Conservation (phyloP, 2,797 vertebrate species). For the Pantherophis alleghaniensis region DNA sequence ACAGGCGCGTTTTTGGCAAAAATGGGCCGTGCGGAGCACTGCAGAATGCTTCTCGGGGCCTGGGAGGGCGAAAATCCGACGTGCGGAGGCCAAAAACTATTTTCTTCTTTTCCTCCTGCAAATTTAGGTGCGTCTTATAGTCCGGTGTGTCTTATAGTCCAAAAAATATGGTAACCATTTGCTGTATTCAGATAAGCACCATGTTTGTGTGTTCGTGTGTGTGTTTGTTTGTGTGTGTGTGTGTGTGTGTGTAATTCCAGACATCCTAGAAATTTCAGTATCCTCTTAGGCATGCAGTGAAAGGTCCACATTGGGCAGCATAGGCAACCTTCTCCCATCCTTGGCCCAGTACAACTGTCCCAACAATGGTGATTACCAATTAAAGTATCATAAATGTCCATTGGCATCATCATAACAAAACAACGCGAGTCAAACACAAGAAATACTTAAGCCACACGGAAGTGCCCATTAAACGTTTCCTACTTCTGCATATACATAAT, state of each 20-base stretch:
- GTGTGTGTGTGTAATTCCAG: background rate
- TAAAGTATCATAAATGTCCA: slow-evolving; percentile 1
- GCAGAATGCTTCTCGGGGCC: no score
- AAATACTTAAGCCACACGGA: background rate
- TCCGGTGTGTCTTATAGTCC: no score
- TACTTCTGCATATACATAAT: background rate
- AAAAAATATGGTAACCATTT: background rate
- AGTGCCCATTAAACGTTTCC: background rate
- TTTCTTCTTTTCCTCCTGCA: no score
- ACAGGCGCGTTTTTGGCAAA: no score
- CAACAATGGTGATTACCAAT: background rate
- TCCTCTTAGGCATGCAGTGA: background rate
- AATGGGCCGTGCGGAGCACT: no score
- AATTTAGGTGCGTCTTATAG: no score
- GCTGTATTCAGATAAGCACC: background rate
- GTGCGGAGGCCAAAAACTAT: no score
- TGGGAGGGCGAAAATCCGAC: no score
- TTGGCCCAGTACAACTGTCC: background rate
- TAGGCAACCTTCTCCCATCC: background rate
- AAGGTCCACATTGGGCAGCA: background rate
- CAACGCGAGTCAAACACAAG: background rate
- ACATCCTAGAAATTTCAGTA: background rate
- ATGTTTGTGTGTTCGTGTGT: background rate
- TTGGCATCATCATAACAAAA: background rate
- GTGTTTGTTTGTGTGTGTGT: background rate